A percentile compares a stretch with the other conserved stretches of the same genome.
These are phyloP conservation scores for Geococcyx californianus DNA, from an alignment of 2,113 vertebrate genomes.

Conservation along the genomic window DNA sequence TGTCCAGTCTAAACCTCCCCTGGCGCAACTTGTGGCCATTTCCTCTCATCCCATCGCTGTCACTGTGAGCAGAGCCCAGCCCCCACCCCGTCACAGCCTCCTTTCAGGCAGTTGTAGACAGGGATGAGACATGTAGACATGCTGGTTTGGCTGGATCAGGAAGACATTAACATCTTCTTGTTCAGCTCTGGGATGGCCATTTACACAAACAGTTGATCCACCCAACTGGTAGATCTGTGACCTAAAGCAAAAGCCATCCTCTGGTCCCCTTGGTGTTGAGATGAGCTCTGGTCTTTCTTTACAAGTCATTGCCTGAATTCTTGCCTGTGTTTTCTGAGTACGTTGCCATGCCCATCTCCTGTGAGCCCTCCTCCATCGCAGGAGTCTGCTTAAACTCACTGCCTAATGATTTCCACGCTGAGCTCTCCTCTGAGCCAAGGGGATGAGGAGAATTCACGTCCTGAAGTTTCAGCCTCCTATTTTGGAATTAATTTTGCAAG, in stretches of 20 bases:
- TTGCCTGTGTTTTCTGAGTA: fast-evolving
- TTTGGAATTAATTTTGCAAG: conserved; percentile 48
- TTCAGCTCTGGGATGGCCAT: not conserved
- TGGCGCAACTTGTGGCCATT: too few relatives aligned
- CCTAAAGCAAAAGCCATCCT: not conserved
- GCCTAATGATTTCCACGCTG: not conserved
- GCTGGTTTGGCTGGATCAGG: not conserved
- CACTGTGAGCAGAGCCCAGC: too few relatives aligned
- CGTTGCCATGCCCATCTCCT: not conserved
- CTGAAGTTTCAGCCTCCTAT: conserved; percentile 51
- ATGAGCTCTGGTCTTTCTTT: not conserved
- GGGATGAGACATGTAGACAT: not conserved
- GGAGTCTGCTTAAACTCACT: not conserved
- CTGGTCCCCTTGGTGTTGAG: not conserved
- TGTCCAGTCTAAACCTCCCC: too few relatives aligned
- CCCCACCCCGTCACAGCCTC: too few relatives aligned
- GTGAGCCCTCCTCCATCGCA: fast-evolving
- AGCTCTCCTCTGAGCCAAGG: not conserved
- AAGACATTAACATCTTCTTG: not conserved
- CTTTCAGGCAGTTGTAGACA: too few relatives aligned
- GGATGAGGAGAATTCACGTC: conserved; percentile 10
- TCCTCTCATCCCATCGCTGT: too few relatives aligned
- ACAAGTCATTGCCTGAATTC: not conserved
- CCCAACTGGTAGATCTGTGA: fast-evolving
- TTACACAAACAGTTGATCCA: not conserved